Base-by-base conservation (phyloP, 2,797 vertebrate genomes). In the Microctenopoma lineatum region DNA sequence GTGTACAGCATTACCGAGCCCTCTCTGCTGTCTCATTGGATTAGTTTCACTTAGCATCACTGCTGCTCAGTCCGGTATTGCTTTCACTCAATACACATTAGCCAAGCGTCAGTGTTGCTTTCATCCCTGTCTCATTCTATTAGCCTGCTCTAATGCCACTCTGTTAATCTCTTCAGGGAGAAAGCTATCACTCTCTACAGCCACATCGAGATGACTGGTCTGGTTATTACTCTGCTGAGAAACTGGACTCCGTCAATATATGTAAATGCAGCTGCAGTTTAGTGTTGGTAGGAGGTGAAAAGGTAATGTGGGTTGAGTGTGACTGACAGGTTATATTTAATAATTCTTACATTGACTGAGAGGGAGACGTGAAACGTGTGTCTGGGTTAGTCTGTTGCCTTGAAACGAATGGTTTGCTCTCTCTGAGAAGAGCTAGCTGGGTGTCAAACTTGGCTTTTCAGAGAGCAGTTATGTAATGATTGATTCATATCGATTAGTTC, bases 31-130 rank as follows among this genome's bases (percentile, higher is more conserved):
- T 86, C 75, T 90, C 66, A 84, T 83, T 89, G 75, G 75, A 85
- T 89, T 84, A 86, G 74, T 77, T 62, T 84, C 73, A 57, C 56
- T 66, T 71, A 75, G 75, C 79, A 80, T 77, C 75, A 64, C 70
- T 65, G 63, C 70, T 62, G 66, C 81, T 77, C 66, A 46, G 44
- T 66, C 66, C 54, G 75, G 73, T 85, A 80, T 88, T 81, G 77
- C 77, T 88, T 90, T 90, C 87, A 86, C 84, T 90, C 84, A 72
- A 74, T 88, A 81, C 77, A 85, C 89, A 89, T 90, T 90, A 89
- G 83, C 69, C 62, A 58, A 77, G 83, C 58, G 27, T 86, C 85
- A 81, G 77, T 50, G 73, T 85, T 73, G 77, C 88, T 87, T 85
- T 87, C 77, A 80, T 81, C 69, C 79, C 78, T 66, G 81, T 86